A percentile compares a stretch with the other conserved stretches of the same genome.
Evolutionary conservation across 2,797 vertebrate species (phyloP).

Genomic region (Botia almorhae): DNA sequence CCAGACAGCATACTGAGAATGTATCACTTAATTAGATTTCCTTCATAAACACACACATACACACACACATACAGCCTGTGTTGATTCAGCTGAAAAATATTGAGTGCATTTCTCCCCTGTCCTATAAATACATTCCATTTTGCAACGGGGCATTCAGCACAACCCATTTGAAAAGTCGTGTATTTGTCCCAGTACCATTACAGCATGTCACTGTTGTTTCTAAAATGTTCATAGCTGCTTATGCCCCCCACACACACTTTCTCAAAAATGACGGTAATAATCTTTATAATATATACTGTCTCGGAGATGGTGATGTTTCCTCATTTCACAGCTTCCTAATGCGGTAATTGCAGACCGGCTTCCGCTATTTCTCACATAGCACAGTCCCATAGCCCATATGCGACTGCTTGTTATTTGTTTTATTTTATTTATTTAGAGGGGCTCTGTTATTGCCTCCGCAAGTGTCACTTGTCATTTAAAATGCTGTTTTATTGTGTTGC

Average conservation of each 20-base stretch:
- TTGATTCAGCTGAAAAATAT: conserved; percentile 55
- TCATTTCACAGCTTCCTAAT: conserved; percentile 56
- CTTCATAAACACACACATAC: conserved; percentile 37
- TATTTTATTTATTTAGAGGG: conserved; percentile 45
- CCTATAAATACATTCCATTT: conserved; percentile 59
- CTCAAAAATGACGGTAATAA: conserved; percentile 58
- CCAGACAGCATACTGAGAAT: conserved; percentile 62
- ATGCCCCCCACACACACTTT: conserved; percentile 34
- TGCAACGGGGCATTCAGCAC: conserved; percentile 46
- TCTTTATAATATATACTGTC: conserved; percentile 59
- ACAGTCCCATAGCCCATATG: conserved; percentile 57
- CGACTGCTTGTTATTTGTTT: conserved; percentile 54
- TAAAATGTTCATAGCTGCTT: conserved; percentile 57
- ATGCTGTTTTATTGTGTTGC: conserved; percentile 68
- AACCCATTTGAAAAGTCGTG: conserved; percentile 56
- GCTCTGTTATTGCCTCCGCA: conserved; percentile 60
- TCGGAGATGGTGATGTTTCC: conserved; percentile 49
- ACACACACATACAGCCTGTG: conserved; percentile 37
- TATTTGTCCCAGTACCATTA: conserved; percentile 55
- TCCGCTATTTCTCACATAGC: conserved; percentile 54
- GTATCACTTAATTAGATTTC: conserved; percentile 66
- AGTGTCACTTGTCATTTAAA: conserved; percentile 70
- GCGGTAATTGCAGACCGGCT: conserved; percentile 61
- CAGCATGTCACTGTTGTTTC: conserved; percentile 50
- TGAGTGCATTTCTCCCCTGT: conserved; percentile 50